Evolutionary conservation across 2,797 vertebrate species (phyloP).

Genomic region (Acrossocheilus wenchowensis): DNA sequence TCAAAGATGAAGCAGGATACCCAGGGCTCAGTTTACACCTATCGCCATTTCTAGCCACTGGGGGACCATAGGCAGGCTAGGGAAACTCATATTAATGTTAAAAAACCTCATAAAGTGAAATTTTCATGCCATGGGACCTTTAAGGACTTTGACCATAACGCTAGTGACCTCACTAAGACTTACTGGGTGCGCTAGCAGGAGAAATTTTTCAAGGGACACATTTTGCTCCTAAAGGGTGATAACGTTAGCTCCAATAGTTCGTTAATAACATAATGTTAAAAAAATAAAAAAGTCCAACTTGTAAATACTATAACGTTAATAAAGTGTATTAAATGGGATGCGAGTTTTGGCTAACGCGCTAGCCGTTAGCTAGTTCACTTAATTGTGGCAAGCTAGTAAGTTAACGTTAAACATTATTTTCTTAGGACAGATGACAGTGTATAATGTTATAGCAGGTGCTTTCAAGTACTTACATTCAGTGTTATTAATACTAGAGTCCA

Average conservation of each 20-base stretch:
- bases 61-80: too few relatives aligned
- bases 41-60: too few relatives aligned
- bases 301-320: neutral
- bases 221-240: conserved; percentile 4
- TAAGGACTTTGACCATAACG: neutral
- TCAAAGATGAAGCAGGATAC: too few relatives aligned
- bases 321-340: neutral
- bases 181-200: neutral
- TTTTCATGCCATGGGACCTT: neutral
- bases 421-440: neutral
- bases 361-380: neutral
- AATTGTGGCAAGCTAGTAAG: neutral
- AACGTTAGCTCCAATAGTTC: neutral
- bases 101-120: too few relatives aligned
- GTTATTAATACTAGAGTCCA: neutral
- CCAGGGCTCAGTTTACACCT: too few relatives aligned
- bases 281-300: neutral
- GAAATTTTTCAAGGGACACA: neutral
- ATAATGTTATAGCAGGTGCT: neutral
- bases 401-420: neutral
- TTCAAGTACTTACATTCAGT: neutral
- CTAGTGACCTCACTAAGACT: neutral
- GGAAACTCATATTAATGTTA: too few relatives aligned
- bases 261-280: neutral
- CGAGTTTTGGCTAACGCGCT: neutral